Percentiles rank a stretch among this genome's conserved stretches.
Conservation (phyloP, 2,113 vertebrate species). For the Gasterosteus nipponicus region DNA sequence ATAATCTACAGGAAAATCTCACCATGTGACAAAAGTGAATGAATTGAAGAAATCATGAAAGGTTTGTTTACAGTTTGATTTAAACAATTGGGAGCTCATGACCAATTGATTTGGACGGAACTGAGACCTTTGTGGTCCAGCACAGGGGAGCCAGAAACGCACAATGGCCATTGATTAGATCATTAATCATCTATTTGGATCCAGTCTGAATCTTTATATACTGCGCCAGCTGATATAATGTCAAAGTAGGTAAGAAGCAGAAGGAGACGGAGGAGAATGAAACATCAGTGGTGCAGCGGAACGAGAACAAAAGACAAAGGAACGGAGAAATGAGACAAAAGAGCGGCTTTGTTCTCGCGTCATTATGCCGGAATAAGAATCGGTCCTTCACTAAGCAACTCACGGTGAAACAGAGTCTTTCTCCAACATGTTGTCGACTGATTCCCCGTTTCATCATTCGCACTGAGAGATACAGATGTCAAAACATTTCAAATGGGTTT, state of each 20-base stretch:
- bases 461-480: neutral
- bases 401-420: neutral
- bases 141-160: neutral
- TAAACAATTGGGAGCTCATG: neutral
- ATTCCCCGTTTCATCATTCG: neutral
- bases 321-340: neutral
- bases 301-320: neutral
- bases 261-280: neutral
- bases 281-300: neutral
- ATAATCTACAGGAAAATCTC: neutral
- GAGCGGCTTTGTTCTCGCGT: constrained; percentile 9
- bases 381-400: neutral
- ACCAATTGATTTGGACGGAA: rapidly evolving
- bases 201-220: neutral
- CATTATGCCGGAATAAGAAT: constrained; percentile 13
- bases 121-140: neutral
- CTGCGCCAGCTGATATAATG: neutral
- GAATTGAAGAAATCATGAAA: neutral
- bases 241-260: rapidly evolving
- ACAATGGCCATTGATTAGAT: neutral
- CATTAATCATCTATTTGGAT: neutral
- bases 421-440: neutral
- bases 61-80: neutral
- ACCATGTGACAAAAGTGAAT: neutral
- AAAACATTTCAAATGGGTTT: neutral